These are phyloP conservation scores for Vulpes vulpes DNA, from an alignment of 2,113 vertebrate species.

Conservation along the genomic window DNA sequence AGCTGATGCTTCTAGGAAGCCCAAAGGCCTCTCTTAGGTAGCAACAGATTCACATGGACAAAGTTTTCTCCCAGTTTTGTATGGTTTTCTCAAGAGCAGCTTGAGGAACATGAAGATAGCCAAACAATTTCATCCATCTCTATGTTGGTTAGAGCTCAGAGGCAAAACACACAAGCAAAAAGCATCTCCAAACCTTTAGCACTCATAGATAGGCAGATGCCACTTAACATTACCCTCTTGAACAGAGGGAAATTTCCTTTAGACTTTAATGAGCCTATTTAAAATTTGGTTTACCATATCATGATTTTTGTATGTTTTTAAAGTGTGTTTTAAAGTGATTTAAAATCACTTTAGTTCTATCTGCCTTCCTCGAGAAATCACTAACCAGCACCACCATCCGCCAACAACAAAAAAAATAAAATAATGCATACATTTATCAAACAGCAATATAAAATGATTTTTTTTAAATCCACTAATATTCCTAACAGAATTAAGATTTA, in stretches of 20 bases:
- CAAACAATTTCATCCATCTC: not conserved
- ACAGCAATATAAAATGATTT: not conserved
- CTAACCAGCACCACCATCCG: not conserved
- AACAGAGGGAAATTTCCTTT: not conserved
- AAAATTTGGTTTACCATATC: not conserved
- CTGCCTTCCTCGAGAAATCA: not conserved
- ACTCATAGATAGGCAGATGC: not conserved
- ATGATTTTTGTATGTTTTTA: not conserved
- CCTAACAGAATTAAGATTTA: not conserved
- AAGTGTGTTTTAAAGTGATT: not conserved
- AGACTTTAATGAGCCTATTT: not conserved
- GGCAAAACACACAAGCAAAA: not conserved
- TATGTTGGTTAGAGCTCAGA: not conserved
- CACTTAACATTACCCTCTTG: not conserved
- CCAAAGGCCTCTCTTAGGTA: not conserved
- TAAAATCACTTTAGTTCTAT: not conserved
- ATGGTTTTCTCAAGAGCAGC: conserved; percentile 27
- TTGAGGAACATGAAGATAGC: not conserved
- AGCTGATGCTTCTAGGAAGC: not conserved
- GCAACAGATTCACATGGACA: not conserved
- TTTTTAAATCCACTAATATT: not conserved
- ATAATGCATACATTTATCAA: not conserved
- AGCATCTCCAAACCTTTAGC: not conserved
- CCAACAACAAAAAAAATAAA: not conserved
- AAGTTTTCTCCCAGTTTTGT: not conserved